Evolutionary conservation across 2,113 vertebrate genomes (phyloP).

Genomic region (Platysteira castanea): DNA sequence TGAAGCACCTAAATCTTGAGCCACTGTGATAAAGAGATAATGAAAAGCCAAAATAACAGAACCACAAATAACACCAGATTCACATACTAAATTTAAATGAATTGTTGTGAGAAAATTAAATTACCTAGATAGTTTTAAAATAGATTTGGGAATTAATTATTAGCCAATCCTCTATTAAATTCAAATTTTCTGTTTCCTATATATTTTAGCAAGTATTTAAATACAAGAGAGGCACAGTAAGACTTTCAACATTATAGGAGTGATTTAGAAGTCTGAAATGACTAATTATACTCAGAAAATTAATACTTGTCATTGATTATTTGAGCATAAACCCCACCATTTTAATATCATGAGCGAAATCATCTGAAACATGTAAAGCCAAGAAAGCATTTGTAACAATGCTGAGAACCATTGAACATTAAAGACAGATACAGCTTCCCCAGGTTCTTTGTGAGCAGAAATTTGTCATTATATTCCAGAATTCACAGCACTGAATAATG

Average conservation of each 20-base stretch:
- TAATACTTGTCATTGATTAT: background rate
- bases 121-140: background rate
- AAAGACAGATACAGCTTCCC: background rate
- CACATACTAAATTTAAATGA: background rate
- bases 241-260: background rate
- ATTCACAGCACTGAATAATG: background rate
- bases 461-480: background rate
- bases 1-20: background rate
- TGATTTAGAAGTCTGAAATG: background rate
- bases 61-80: background rate
- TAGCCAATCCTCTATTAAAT: background rate
- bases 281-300: background rate
- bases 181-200: background rate
- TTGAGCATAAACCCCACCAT: background rate
- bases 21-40: background rate
- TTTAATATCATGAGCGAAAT: background rate
- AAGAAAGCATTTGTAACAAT: background rate
- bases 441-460: background rate
- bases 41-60: background rate
- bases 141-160: background rate
- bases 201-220: background rate
- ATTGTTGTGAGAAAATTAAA: background rate
- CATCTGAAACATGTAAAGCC: background rate
- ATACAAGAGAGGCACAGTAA: background rate
- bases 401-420: background rate